These are phyloP conservation scores for Noctilio leporinus DNA, from an alignment of 2,113 vertebrate species.

Conservation along the genomic window DNA sequence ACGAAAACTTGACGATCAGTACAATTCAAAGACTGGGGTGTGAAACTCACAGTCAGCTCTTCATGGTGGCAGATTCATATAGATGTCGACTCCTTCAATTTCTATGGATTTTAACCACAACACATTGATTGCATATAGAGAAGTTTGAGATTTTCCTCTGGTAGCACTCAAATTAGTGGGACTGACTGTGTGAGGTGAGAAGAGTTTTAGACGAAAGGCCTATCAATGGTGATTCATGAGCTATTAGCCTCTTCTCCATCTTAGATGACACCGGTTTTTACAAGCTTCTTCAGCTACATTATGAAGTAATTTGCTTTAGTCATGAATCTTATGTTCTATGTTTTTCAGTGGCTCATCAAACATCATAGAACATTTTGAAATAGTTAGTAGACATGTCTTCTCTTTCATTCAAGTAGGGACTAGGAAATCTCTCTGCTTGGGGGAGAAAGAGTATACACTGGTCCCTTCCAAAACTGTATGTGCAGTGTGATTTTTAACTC, in stretches of 20 bases:
- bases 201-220: background rate
- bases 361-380: background rate
- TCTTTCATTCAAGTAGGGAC: background rate
- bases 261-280: background rate
- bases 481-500: background rate
- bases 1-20: background rate
- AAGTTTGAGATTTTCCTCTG: background rate
- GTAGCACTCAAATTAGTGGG: background rate
- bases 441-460: background rate
- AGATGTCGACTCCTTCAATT: background rate
- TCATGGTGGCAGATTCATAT: accelerated
- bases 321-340: background rate
- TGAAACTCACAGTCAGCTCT: background rate
- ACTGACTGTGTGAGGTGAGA: background rate
- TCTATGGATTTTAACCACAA: background rate
- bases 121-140: background rate
- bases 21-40: background rate
- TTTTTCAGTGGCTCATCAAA: background rate
- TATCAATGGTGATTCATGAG: background rate
- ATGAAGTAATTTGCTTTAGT: background rate
- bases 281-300: background rate
- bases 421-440: background rate
- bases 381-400: background rate
- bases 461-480: background rate
- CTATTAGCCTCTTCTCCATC: background rate